Conservation (phyloP, 2,888 invertebrate species). For the Euphydryas editha region DNA sequence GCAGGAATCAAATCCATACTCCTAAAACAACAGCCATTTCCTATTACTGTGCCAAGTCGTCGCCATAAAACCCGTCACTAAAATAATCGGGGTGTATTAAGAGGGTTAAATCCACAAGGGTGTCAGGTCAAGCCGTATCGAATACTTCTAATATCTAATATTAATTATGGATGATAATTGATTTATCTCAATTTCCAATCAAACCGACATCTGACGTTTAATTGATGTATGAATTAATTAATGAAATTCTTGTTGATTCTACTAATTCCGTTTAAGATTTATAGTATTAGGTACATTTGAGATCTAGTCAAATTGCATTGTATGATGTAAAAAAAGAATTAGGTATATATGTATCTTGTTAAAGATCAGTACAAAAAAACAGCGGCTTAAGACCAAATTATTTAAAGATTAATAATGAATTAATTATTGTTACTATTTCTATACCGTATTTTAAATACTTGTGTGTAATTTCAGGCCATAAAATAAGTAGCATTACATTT, state of each 20-base stretch:
- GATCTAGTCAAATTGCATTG: not conserved
- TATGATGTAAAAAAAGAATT: not conserved
- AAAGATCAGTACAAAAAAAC: no score
- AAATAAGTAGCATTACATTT: no score
- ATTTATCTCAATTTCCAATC: slow-evolving; percentile 7
- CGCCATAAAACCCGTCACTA: not conserved
- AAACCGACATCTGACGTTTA: not conserved
- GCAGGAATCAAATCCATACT: no score
- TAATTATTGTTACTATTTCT: no score
- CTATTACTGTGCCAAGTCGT: not conserved
- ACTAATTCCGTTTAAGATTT: not conserved
- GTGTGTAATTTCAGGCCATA: no score
- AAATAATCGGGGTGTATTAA: not conserved
- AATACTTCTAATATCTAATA: slow-evolving; percentile 2
- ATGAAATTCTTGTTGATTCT: not conserved
- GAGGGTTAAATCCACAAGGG: slow-evolving; percentile 1
- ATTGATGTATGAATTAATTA: not conserved
- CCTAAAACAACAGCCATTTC: no score
- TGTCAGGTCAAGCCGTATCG: slow-evolving; percentile 12
- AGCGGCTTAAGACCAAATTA: no score
- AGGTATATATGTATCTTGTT: not conserved
- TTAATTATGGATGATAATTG: slow-evolving; percentile 9
- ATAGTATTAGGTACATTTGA: not conserved
- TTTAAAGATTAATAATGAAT: no score
- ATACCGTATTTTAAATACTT: no score